Evolutionary conservation across 1,140 invertebrate species (phyloP).

Genomic region (Bombus waltoni): DNA sequence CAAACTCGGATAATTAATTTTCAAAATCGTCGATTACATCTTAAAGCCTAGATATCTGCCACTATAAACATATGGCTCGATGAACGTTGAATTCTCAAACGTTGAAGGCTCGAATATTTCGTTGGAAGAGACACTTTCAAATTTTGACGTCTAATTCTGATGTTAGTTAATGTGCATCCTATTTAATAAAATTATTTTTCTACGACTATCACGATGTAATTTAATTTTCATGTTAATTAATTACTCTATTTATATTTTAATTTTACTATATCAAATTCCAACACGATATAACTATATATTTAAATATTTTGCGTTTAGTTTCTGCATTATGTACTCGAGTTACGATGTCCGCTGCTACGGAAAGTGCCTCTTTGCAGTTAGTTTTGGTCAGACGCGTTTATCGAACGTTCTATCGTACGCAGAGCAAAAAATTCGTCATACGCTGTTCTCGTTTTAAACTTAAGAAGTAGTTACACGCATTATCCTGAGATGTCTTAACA

Average conservation of each 20-base stretch:
- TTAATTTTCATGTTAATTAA: background rate
- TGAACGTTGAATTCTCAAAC: conserved; percentile 21
- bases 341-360: background rate
- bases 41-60: conserved; percentile 19
- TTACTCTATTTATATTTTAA: background rate
- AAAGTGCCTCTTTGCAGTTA: conserved; percentile 11
- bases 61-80: conserved; percentile 5
- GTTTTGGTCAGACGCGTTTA: background rate
- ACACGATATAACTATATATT: background rate
- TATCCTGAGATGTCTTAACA: conserved; percentile 45
- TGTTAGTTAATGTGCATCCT: background rate
- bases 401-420: conserved; percentile 15
- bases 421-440: conserved; percentile 4
- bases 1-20: background rate
- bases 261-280: background rate
- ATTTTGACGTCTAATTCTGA: background rate
- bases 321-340: no score
- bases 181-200: background rate
- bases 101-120: conserved; percentile 12
- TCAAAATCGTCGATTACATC: background rate
- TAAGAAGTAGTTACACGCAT: conserved; percentile 18
- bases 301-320: background rate
- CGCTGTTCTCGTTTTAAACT: background rate
- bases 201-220: background rate
- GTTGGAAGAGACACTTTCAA: conserved; percentile 32